A percentile compares a stretch with the other conserved stretches of the same genome.
Conservation (phyloP, 2,113 vertebrate species). For the Numida meleagris region DNA sequence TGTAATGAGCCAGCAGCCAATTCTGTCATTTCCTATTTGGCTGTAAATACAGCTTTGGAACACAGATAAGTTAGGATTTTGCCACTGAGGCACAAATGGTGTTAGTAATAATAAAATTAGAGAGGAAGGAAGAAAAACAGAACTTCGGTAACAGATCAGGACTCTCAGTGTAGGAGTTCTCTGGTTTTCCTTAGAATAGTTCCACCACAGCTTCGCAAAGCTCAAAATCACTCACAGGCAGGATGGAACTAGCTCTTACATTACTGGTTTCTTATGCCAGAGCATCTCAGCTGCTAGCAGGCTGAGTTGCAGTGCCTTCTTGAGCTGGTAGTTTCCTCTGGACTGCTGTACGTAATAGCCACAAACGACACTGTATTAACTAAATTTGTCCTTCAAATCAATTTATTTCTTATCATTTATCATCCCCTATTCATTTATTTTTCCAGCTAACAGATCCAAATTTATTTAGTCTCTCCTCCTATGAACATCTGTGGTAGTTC, state of each 20-base stretch:
- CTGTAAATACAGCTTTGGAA: slow-evolving; percentile 53
- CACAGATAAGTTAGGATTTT: slow-evolving; percentile 61
- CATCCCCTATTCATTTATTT: neutral
- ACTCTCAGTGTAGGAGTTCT: neutral
- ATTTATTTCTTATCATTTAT: neutral
- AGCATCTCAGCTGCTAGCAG: neutral
- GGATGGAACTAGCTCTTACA: neutral
- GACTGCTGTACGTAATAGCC: neutral
- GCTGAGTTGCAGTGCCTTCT: neutral
- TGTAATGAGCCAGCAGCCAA: neutral
- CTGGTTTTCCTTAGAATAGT: slow-evolving; percentile 12
- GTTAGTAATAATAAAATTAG: slow-evolving; percentile 48
- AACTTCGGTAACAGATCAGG: neutral
- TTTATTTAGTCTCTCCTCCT: neutral
- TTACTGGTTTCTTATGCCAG: neutral
- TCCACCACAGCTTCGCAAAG: neutral
- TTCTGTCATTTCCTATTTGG: slow-evolving; percentile 67
- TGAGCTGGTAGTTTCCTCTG: neutral
- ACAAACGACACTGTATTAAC: neutral
- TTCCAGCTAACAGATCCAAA: neutral
- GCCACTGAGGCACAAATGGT: slow-evolving; percentile 17
- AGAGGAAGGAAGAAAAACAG: slow-evolving; percentile 47
- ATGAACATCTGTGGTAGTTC: neutral
- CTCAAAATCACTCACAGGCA: slow-evolving; percentile 13
- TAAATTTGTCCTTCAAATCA: neutral